phyloP scores from a whole-genome alignment of 2,888 invertebrate genomes.

The Pyrgus malvae region DNA sequence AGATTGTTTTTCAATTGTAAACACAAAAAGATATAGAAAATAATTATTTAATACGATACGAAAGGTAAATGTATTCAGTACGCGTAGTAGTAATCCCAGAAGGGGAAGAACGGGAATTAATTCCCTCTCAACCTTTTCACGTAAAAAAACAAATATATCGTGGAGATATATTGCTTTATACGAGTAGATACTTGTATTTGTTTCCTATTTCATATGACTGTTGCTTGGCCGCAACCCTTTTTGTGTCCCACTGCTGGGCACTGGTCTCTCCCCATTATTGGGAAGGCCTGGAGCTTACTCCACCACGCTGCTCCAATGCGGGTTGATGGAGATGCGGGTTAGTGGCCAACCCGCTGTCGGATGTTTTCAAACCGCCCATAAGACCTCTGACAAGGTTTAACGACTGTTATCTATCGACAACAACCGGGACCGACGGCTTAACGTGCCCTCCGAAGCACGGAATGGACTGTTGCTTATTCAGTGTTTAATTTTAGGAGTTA shows the following conservation, averaged over 20 bases:
- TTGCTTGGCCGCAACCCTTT: neutral
- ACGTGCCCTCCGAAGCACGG: no score
- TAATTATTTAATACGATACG: slow-evolving; percentile 26
- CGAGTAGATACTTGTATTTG: neutral
- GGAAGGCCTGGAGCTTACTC: no score
- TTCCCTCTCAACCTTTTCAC: slow-evolving; percentile 24
- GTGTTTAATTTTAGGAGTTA: no score
- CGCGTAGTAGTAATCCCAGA: slow-evolving; percentile 23
- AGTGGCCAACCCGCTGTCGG: no score
- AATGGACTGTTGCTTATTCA: no score
- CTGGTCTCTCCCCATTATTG: no score
- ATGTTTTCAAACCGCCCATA: no score
- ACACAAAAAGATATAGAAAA: slow-evolving; percentile 19
- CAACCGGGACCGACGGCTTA: no score
- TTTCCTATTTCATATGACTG: slow-evolving; percentile 8
- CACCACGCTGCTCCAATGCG: no score
- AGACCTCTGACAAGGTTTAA: no score
- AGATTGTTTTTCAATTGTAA: slow-evolving; percentile 15
- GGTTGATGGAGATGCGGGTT: no score
- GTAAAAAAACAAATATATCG: slow-evolving; percentile 16
- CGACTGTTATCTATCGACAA: no score
- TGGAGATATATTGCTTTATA: slow-evolving; percentile 21
- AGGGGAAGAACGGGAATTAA: slow-evolving; percentile 15
- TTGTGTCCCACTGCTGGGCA: neutral
- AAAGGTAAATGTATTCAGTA: slow-evolving; percentile 21